Base-by-base conservation (phyloP, 2,888 invertebrate species). In the Dinocampus coccinellae region DNA sequence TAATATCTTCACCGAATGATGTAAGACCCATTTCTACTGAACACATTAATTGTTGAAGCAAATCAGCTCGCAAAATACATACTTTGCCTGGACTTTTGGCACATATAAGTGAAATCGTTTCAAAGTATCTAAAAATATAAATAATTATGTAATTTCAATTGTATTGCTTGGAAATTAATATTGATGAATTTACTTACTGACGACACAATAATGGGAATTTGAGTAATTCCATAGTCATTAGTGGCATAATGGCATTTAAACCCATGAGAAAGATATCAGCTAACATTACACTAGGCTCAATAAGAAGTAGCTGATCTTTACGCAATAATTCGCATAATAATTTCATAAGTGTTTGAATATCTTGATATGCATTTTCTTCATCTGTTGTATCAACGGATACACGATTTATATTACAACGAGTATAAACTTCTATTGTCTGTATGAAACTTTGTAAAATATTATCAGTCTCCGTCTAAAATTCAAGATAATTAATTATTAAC, bases 291-390 rank as follows among this genome's bases (percentile, higher is more conserved):
- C 16, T 72, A 42, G 9, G 76, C 76, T 10, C 70, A 63, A 29
- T 66, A 70, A 10, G 87, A 87, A 72, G 90, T 88, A 79, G 90
- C 89, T 61, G 90, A 87, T 91, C 88, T 81, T 91, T 91, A 34
- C 89, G 89, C 71, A 91, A 85, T 33, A 91, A 84, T 81, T 91
- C 90, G 2, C 89, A 90, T 20, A 95, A 89, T 72, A 97, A 88
- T 81, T 96, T 93, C 91, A 97, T 92, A 10, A 97, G 89, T 3
- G 95, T 89, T 66, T 93, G 90, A 76, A 97, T 91, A 83, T 96
- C 96, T 88, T 93, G 90, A 79, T 90, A 92, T 63, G 90, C 91
- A 76, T 92, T 95, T 81, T 96, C 96, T 66, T 94, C 94, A 13
- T 92, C 92, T 33, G 91, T 90, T 1, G 90, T 88, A 73, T 92